Conservation (phyloP, 1,140 invertebrate species). For the Musca domestica region DNA sequence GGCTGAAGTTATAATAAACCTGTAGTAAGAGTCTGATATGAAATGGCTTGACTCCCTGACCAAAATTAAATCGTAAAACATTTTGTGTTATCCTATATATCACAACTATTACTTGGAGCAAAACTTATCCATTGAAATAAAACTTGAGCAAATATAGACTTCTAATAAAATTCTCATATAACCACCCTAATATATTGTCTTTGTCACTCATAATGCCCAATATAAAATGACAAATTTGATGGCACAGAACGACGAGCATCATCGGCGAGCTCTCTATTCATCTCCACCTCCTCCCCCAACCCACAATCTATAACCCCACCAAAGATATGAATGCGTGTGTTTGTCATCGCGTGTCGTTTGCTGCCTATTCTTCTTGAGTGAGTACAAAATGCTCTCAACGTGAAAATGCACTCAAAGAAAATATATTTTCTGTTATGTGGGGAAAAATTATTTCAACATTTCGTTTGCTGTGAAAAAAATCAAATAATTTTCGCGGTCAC, state of each 20-base stretch:
- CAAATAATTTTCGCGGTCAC: constrained; percentile 53
- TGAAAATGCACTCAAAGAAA: not conserved
- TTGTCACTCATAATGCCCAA: constrained; percentile 13
- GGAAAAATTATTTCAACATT: constrained; percentile 19
- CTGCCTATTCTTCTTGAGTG: not conserved
- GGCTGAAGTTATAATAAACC: no score
- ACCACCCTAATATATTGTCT: not conserved
- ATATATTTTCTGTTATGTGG: constrained; percentile 22
- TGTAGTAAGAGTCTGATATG: no score
- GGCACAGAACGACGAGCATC: not conserved
- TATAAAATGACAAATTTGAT: constrained; percentile 19
- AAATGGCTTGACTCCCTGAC: no score
- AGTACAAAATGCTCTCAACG: constrained; percentile 5
- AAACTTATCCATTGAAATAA: no score
- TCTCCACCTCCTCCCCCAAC: no score
- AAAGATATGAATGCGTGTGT: not conserved
- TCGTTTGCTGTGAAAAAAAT: constrained; percentile 22
- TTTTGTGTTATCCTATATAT: no score
- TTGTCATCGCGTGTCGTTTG: not conserved
- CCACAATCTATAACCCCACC: not conserved
- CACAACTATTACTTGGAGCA: no score
- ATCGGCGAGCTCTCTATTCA: no score
- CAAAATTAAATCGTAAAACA: no score
- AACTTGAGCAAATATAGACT: no score
- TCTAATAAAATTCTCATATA: not conserved